phyloP scores from a whole-genome alignment of 2,888 invertebrate genomes.

The Mythimna ferrago region DNA sequence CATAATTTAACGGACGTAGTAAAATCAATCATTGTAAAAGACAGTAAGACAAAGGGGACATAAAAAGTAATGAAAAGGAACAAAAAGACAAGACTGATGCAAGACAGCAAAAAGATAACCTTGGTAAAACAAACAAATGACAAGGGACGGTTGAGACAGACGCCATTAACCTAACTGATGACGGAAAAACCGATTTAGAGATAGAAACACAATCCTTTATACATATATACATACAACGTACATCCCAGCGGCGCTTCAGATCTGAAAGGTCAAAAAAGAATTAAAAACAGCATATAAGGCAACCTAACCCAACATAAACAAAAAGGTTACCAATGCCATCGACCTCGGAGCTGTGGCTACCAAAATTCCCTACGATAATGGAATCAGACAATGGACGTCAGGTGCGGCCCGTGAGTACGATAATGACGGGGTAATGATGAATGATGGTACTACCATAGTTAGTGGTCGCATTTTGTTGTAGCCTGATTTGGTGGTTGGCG shows the following conservation, averaged over 20 bases:
- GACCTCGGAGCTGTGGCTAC: conserved; percentile 26
- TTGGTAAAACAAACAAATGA: not conserved
- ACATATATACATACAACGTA: not conserved
- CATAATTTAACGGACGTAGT: too few relatives aligned
- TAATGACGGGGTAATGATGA: conserved; percentile 42
- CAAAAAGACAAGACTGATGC: not conserved
- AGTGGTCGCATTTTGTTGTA: conserved; percentile 1
- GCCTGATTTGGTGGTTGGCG: not conserved
- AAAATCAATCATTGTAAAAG: too few relatives aligned
- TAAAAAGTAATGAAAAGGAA: not conserved
- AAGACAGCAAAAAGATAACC: not conserved
- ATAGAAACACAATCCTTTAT: not conserved
- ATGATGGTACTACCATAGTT: conserved; percentile 10
- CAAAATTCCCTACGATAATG: conserved; percentile 40
- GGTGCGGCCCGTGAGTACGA: conserved; percentile 38
- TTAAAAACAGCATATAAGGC: not conserved
- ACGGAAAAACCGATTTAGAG: not conserved
- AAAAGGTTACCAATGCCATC: conserved; percentile 21
- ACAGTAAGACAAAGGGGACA: too few relatives aligned
- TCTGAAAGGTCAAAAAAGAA: not conserved
- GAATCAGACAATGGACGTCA: conserved; percentile 35
- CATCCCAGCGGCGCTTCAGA: not conserved
- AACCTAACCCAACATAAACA: not conserved
- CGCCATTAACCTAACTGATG: not conserved
- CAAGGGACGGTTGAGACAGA: not conserved